phyloP scores from a whole-genome alignment of 2,888 invertebrate genomes.

The Troilus luridus region DNA sequence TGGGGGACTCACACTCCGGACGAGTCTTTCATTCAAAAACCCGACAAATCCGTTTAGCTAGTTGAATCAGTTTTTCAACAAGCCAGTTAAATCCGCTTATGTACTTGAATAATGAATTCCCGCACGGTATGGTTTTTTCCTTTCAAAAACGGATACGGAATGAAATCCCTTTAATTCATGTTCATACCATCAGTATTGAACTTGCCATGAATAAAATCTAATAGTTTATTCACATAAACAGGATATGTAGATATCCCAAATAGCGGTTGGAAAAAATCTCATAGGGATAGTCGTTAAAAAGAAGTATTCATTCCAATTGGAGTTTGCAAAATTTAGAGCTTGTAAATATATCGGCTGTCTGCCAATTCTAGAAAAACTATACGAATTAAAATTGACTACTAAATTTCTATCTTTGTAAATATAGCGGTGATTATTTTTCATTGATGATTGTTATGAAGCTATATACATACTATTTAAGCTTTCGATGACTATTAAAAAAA shows the following conservation, averaged over 20 bases:
- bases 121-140: neutral
- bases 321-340: too few relatives aligned
- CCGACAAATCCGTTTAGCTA: conserved; percentile 1
- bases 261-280: too few relatives aligned
- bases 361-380: too few relatives aligned
- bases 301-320: too few relatives aligned
- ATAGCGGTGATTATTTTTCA: too few relatives aligned
- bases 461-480: too few relatives aligned
- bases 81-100: neutral
- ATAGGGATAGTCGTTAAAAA: too few relatives aligned
- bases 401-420: too few relatives aligned
- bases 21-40: neutral
- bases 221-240: neutral
- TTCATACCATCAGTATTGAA: neutral
- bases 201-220: neutral
- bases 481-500: too few relatives aligned
- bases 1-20: neutral
- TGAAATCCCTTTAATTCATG: neutral
- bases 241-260: neutral
- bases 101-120: neutral
- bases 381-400: too few relatives aligned
- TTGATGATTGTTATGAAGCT: too few relatives aligned
- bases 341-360: too few relatives aligned
- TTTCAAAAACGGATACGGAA: neutral
- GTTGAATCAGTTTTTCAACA: neutral